phyloP scores from a whole-genome alignment of 2,888 invertebrate genomes.

The Oxycera nigricornis region DNA sequence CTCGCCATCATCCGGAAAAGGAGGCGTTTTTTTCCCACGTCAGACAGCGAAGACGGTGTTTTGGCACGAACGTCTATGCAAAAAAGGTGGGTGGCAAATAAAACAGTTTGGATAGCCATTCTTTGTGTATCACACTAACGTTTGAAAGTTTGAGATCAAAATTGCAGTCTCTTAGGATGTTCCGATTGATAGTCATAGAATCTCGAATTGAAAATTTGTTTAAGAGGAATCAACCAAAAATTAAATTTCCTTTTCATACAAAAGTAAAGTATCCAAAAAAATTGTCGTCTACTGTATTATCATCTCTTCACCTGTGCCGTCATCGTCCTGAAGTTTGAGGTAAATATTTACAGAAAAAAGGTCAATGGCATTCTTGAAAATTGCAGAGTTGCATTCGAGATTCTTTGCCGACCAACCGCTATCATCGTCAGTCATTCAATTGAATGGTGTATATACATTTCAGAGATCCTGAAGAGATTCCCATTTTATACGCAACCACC shows the following conservation, averaged over 20 bases:
- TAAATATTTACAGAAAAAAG: slow-evolving; percentile 46
- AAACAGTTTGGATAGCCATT: too few relatives aligned
- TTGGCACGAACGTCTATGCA: background rate
- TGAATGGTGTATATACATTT: too few relatives aligned
- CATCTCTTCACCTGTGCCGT: too few relatives aligned
- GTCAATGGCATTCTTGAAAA: slow-evolving; percentile 45
- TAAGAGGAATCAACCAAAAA: too few relatives aligned
- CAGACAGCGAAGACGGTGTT: slow-evolving; percentile 40
- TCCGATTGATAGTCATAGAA: too few relatives aligned
- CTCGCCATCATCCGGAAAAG: slow-evolving; percentile 15
- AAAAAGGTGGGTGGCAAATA: background rate
- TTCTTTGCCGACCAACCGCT: background rate
- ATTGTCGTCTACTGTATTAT: too few relatives aligned
- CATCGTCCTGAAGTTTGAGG: background rate
- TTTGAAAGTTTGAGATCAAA: too few relatives aligned
- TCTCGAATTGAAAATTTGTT: too few relatives aligned
- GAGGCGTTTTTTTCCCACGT: slow-evolving; percentile 40
- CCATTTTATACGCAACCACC: background rate
- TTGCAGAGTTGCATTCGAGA: slow-evolving; percentile 9
- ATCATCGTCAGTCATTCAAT: background rate
- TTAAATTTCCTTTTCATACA: too few relatives aligned
- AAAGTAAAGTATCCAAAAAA: too few relatives aligned
- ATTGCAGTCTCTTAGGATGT: too few relatives aligned
- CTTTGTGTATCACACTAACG: too few relatives aligned
- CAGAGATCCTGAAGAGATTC: background rate